phyloP scores from a whole-genome alignment of 2,888 invertebrate genomes.

The Sialis lutaria region DNA sequence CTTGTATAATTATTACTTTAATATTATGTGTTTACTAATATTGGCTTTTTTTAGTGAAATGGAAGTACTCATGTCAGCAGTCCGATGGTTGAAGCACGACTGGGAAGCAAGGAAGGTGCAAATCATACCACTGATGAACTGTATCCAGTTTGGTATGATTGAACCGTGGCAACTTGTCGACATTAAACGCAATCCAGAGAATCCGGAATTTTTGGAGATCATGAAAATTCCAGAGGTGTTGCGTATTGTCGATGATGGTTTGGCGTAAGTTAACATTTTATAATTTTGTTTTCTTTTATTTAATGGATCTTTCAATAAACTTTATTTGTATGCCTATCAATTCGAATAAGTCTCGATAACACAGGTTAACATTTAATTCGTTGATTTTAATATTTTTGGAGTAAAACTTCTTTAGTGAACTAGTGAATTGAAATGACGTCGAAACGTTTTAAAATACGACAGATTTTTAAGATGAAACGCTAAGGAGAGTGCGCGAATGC shows the following conservation, averaged over 20 bases:
- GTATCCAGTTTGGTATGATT: constrained; percentile 62
- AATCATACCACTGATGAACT: constrained; percentile 43
- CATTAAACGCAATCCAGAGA: constrained; percentile 54
- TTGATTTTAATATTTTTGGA: too few relatives aligned
- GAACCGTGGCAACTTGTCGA: constrained; percentile 68
- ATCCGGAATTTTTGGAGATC: constrained; percentile 51
- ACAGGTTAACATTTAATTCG: too few relatives aligned
- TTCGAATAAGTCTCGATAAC: too few relatives aligned
- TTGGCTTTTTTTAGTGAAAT: constrained; percentile 33
- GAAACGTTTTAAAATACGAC: too few relatives aligned
- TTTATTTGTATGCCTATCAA: too few relatives aligned
- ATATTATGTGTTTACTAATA: background rate
- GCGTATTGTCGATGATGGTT: constrained; percentile 62
- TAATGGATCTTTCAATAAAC: too few relatives aligned
- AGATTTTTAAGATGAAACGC: too few relatives aligned
- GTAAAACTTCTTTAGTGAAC: too few relatives aligned
- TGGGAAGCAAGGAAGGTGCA: constrained; percentile 42
- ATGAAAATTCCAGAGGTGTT: constrained; percentile 49
- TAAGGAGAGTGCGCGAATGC: too few relatives aligned
- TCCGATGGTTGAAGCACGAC: constrained; percentile 59
- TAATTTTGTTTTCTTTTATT: background rate
- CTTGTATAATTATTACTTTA: background rate
- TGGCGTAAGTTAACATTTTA: constrained; percentile 39
- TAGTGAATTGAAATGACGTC: too few relatives aligned
- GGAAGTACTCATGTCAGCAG: constrained; percentile 64